phyloP scores from a whole-genome alignment of 2,113 vertebrate genomes.

The Carassius auratus region DNA sequence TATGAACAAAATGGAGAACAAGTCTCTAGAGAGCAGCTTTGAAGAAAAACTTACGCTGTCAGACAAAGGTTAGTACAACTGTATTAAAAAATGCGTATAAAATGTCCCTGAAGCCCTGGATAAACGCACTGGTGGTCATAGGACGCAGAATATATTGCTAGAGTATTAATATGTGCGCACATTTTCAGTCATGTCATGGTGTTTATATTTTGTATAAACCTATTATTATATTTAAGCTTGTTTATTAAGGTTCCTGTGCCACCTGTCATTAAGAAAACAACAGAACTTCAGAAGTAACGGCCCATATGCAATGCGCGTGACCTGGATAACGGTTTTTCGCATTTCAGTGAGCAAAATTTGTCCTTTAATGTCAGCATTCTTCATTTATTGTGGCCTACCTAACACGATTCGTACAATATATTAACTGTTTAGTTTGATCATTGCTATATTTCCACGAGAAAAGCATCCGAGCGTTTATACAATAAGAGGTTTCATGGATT shows the following conservation, averaged over 20 bases:
- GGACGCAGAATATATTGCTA: background rate
- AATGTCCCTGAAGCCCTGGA: background rate
- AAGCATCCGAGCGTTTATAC: background rate
- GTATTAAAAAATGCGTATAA: background rate
- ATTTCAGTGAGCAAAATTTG: background rate
- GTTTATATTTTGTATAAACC: background rate
- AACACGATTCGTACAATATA: background rate
- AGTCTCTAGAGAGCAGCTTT: slow-evolving; percentile 67
- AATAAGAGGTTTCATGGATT: background rate
- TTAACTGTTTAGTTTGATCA: background rate
- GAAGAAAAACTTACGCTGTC: slow-evolving; percentile 73
- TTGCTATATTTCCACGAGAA: background rate
- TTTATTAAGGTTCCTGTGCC: background rate
- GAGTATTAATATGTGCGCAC: background rate
- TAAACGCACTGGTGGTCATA: background rate
- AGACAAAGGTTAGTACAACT: slow-evolving; percentile 72
- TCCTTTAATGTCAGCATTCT: background rate
- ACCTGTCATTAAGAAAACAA: slow-evolving; percentile 32
- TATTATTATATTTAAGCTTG: background rate
- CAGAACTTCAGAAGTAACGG: slow-evolving; percentile 11
- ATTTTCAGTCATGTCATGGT: background rate
- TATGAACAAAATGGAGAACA: slow-evolving; percentile 76
- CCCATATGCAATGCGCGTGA: background rate
- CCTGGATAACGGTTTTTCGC: slow-evolving; percentile 22
- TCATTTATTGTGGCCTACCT: background rate